Percentiles rank a stretch among this genome's conserved stretches.
Evolutionary conservation across 2,888 invertebrate species (phyloP).

Genomic region (Drosophila prostipennis): DNA sequence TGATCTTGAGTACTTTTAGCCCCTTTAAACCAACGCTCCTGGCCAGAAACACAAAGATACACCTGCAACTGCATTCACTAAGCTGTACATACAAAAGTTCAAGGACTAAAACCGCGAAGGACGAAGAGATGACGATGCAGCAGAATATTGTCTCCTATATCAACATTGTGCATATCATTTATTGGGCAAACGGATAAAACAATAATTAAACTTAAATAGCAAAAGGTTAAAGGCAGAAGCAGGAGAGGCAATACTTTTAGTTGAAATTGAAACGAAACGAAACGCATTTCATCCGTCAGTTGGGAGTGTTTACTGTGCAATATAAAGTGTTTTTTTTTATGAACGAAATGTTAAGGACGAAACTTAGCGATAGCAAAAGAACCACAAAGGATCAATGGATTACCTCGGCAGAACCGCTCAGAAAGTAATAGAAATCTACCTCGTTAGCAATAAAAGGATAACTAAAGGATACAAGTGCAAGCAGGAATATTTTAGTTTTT

Average conservation of each 20-base stretch:
- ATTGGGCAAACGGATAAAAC: slow-evolving; percentile 54
- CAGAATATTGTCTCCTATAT: slow-evolving; percentile 54
- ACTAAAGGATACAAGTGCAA: slow-evolving; percentile 14
- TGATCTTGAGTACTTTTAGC: neutral
- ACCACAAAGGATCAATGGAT: slow-evolving; percentile 18
- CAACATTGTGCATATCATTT: slow-evolving; percentile 76
- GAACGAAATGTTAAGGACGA: slow-evolving; percentile 20
- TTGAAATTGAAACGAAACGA: slow-evolving; percentile 53
- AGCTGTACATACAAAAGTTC: slow-evolving; percentile 19
- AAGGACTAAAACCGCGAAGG: slow-evolving; percentile 2
- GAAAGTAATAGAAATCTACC: slow-evolving; percentile 59
- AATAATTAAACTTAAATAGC: slow-evolving; percentile 76
- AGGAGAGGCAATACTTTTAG: slow-evolving; percentile 73
- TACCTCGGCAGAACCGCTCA: slow-evolving; percentile 30
- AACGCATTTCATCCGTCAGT: slow-evolving; percentile 23
- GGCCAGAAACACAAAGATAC: neutral
- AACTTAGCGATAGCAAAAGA: slow-evolving; percentile 30
- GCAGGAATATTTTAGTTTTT: slow-evolving; percentile 7
- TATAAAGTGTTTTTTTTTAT: slow-evolving; percentile 26
- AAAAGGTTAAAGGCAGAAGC: slow-evolving; percentile 44
- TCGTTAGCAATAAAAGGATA: slow-evolving; percentile 67
- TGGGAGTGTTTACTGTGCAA: slow-evolving; percentile 58
- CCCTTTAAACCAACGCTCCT: neutral
- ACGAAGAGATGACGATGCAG: neutral
- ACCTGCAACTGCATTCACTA: neutral